Evolutionary conservation across 2,797 vertebrate species (phyloP).

Genomic region (Oceanodroma leucorhoa): DNA sequence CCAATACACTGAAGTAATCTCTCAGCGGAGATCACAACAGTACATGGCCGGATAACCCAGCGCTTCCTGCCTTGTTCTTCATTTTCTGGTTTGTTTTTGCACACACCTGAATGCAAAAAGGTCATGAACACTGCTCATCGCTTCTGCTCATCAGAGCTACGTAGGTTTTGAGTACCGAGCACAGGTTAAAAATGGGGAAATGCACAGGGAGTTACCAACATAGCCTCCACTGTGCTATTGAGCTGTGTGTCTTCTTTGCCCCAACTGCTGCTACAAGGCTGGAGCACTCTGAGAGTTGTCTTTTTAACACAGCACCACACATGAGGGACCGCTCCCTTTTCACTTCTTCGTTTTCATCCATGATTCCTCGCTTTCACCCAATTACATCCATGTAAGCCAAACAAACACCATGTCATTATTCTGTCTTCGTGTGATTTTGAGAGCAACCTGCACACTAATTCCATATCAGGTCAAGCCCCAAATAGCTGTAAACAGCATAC

Average conservation of each 20-base stretch:
- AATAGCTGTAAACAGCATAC: not conserved
- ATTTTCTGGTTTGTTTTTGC: slow-evolving; percentile 15
- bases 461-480: not conserved
- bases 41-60: not conserved
- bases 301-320: not conserved
- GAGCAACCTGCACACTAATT: not conserved
- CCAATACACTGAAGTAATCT: not conserved
- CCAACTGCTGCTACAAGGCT: not conserved
- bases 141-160: not conserved
- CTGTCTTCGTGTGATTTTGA: not conserved
- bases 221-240: not conserved
- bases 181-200: not conserved
- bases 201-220: not conserved
- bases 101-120: not conserved
- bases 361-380: fast-evolving
- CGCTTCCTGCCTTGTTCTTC: not conserved
- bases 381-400: not conserved
- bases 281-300: not conserved
- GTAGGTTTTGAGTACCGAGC: fast-evolving
- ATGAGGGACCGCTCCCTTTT: not conserved
- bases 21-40: not conserved
- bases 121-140: not conserved
- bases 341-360: not conserved
- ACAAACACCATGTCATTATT: not conserved
- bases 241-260: not conserved